Conservation (phyloP, 2,113 vertebrate genomes). For the Hippolais icterina region DNA sequence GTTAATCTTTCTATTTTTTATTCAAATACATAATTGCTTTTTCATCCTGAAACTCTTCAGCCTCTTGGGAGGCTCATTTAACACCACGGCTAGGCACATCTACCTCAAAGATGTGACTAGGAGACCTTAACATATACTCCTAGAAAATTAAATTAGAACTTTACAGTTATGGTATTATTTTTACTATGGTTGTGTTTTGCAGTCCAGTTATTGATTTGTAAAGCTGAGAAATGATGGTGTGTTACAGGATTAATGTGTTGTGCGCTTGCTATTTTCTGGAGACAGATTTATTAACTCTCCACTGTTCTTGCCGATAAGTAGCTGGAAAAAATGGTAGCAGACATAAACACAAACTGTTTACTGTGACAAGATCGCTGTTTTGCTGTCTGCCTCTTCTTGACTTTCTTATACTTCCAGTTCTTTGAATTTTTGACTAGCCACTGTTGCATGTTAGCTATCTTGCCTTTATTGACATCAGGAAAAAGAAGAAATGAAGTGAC, state of each 20-base stretch:
- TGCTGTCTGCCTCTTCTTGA: not conserved
- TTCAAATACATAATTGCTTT: not conserved
- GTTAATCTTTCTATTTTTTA: not conserved
- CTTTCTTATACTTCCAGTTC: not conserved
- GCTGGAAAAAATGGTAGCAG: not conserved
- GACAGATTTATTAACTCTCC: not conserved
- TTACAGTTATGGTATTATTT: not conserved
- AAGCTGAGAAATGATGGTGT: not conserved
- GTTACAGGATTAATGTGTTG: slow-evolving; percentile 27
- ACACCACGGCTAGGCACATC: not conserved
- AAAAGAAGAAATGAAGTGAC: not conserved
- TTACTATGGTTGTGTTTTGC: not conserved
- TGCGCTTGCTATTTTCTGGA: not conserved
- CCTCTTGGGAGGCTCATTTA: not conserved
- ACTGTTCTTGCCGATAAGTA: not conserved
- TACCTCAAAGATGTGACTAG: not conserved
- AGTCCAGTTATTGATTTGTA: not conserved
- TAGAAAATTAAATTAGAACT: not conserved
- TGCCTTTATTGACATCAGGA: not conserved
- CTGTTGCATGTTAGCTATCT: not conserved
- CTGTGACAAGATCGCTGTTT: not conserved
- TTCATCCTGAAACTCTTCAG: not conserved
- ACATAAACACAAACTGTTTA: not conserved
- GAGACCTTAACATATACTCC: not conserved
- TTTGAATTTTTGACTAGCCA: not conserved